Evolutionary conservation across 2,797 vertebrate genomes (phyloP), one percentile per base, ranked within the genome.

Genomic region (Smutsia gigantea): DNA sequence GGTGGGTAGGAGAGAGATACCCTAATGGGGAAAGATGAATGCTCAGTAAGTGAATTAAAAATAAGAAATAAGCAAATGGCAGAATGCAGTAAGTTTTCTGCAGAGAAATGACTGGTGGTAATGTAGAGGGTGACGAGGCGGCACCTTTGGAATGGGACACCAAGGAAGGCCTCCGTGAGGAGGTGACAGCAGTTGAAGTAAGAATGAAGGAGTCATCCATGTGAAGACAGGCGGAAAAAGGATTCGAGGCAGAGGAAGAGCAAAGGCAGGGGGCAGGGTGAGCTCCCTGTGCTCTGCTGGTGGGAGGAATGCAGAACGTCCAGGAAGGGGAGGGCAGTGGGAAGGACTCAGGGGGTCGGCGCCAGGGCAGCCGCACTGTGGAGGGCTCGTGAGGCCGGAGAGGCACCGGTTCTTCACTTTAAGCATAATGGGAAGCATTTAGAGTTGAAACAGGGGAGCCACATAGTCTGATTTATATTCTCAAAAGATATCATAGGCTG

Each of bases 361-460:
- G 31, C 0, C 5, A 78, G 34, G 37, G 14, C 29, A 18, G 11
- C 49, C 27, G 21, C 51, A 27, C 7, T 19, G 29, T 1, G 4
- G 21, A 18, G 15, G 78, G 57, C 21, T 92, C 37, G 37, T 2
- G 14, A 14, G 64, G 31, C 18, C 64, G 31, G 42, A 42, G 39
- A 34, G 25, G 23, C 7, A 14, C 55, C 25, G 34, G 10, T 5
- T 29, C 66, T 90, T 75, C 66, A 55, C n/a, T 82, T 63, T 94
- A 23, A 83, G 34, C 27, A 29, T 46, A 84, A 37, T n/a, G 42
- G 86, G 29, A 88, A 64, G n/a, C 64, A 83, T 63, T 77, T 77
- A 42, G 21, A 82, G n/a, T 92, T 78, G n/a, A 84, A 96, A 84
- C 53, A 79, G n/a, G 17, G 17, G 19, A 75, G 21, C 31, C 64